These are phyloP conservation scores for Stenopsyche tienmushanensis DNA, from an alignment of 1,140 invertebrate genomes.

Conservation along the genomic window DNA sequence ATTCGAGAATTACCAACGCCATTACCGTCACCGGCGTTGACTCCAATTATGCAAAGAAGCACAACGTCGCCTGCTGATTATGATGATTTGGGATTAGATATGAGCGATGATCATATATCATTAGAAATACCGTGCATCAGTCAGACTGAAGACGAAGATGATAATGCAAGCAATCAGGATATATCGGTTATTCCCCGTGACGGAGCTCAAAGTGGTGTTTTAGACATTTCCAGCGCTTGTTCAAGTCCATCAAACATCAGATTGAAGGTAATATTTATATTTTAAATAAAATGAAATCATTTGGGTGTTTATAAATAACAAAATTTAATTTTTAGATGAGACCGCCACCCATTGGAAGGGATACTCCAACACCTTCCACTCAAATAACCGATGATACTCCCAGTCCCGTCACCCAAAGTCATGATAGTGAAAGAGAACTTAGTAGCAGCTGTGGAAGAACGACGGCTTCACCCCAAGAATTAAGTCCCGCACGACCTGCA, in stretches of 20 bases:
- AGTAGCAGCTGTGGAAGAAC: constrained; percentile 47
- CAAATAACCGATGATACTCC: constrained; percentile 54
- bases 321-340: constrained; percentile 57
- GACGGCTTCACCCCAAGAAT: constrained; percentile 41
- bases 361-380: constrained; percentile 52
- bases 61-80: constrained; percentile 46
- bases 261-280: constrained; percentile 46
- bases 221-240: constrained; percentile 19
- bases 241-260: constrained; percentile 46
- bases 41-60: constrained; percentile 59
- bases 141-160: constrained; percentile 39
- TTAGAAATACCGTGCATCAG: constrained; percentile 48
- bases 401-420: constrained; percentile 53
- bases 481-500: constrained; percentile 46
- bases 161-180: constrained; percentile 39
- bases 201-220: constrained; percentile 11
- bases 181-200: constrained; percentile 22
- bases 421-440: constrained; percentile 53
- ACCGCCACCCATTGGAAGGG: constrained; percentile 51
- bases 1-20: constrained; percentile 73
- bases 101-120: constrained; percentile 49
- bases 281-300: neutral
- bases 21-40: constrained; percentile 66
- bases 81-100: constrained; percentile 51
- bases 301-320: too few species aligned